These are phyloP conservation scores for Baryphthengus martii DNA, from an alignment of 2,113 vertebrate species.

Conservation along the genomic window DNA sequence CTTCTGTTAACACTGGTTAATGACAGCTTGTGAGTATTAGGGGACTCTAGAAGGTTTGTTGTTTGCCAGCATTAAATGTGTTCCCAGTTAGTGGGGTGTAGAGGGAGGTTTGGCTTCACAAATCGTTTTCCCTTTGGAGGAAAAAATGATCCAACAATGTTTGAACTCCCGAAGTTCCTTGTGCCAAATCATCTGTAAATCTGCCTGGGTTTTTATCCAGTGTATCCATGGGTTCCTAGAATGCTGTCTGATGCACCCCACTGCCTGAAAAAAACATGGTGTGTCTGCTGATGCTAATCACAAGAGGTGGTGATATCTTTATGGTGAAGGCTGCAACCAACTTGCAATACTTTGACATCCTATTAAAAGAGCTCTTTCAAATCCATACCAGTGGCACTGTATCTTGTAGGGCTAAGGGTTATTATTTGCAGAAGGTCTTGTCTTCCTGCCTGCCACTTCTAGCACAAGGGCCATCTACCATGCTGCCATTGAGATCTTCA, in stretches of 20 bases:
- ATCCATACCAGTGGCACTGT: rapidly evolving
- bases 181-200: background rate
- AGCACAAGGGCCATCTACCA: background rate
- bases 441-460: background rate
- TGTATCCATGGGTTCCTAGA: background rate
- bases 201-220: background rate
- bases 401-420: background rate
- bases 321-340: background rate
- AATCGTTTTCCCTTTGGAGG: background rate
- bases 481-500: background rate
- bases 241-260: background rate
- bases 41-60: background rate
- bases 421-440: background rate
- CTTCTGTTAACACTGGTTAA: background rate
- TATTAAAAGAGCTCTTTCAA: background rate
- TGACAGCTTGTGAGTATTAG: background rate
- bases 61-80: background rate
- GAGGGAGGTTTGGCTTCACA: background rate
- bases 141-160: background rate
- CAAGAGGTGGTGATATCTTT: background rate
- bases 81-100: background rate
- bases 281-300: background rate
- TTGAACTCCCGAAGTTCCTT: background rate
- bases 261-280: background rate
- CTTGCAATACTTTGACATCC: background rate